A percentile compares a stretch with the other conserved stretches of the same genome.
phyloP scores from a whole-genome alignment of 2,113 vertebrate genomes.

The Plecotus auritus region DNA sequence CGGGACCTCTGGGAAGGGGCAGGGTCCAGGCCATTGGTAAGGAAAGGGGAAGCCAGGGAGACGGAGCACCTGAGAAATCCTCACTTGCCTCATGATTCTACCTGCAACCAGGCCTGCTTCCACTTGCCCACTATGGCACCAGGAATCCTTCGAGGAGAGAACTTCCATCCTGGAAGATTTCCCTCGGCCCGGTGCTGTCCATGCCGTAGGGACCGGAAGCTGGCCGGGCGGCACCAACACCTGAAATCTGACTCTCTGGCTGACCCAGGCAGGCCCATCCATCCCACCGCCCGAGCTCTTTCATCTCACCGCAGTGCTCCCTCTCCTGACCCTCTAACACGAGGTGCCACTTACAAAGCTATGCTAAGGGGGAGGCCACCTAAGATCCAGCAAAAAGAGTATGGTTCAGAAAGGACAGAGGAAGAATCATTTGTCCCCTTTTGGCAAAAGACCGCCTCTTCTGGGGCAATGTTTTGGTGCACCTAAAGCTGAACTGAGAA shows the following conservation, averaged over 20 bases:
- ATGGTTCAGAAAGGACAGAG: neutral
- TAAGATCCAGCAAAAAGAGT: neutral
- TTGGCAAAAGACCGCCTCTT: neutral
- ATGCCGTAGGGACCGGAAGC: neutral
- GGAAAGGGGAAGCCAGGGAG: neutral
- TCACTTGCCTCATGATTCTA: neutral
- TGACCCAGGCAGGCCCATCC: neutral
- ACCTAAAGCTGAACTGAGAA: neutral
- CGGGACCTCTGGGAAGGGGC: neutral
- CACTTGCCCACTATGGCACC: neutral
- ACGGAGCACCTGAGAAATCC: neutral
- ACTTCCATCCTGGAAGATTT: neutral
- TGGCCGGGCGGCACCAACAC: neutral
- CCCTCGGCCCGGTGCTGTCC: neutral
- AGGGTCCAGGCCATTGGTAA: neutral
- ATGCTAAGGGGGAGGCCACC: neutral
- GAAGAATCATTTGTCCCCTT: neutral
- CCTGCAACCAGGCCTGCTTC: neutral
- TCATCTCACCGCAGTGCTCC: neutral
- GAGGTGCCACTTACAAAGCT: neutral
- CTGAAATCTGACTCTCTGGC: neutral
- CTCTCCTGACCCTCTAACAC: neutral
- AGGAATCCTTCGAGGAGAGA: neutral
- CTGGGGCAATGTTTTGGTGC: neutral
- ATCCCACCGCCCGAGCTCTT: fast-evolving